Evolutionary conservation across 1,140 invertebrate species (phyloP), one percentile per base, ranked within the genome.

Genomic region (Tribolium castaneum): DNA sequence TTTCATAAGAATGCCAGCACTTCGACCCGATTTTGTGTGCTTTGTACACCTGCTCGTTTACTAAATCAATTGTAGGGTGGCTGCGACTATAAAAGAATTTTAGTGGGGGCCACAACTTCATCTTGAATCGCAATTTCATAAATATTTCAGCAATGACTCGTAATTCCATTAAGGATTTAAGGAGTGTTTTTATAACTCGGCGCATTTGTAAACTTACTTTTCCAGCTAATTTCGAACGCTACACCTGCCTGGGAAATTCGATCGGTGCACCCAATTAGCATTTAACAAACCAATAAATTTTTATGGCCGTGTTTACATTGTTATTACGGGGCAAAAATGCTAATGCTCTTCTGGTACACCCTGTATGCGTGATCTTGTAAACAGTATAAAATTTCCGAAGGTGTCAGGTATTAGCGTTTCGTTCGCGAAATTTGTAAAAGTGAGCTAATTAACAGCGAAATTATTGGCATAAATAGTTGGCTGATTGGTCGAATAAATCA

Each of bases 101-200:
- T 7, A 39, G 35, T 39, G 35, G 6, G 35, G 35, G 35, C 9
- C 9, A 39, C 35, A 25, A 25, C 6, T 30, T 30, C 25, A 16
- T 56, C 54, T 19, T 25, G 12, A 66, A 34, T 30, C 25, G 25
- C 25, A 35, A 39, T 66, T 59, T 66, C 25, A 66, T 66, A 66
- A 66, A 66, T 66, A 35, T 66, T 66, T 66, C 30, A 66, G 25
- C 30, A 66, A 66, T 66, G 59, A 35, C 7, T 66, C 59, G 59
- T 66, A 35, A 35, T 66, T 66, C 30, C 59, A 66, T 35, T 35
- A 35, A 35, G 59, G 59, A 35, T 66, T 66, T 66, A 66, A 66
- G 30, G 30, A 66, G 59, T 66, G 59, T 66, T 66, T 66, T 34
- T 66, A 13, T 66, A 66, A 66, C 59, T 35, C 19, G 4, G 14